These are phyloP conservation scores for Sialia sialis DNA, from an alignment of 2,113 vertebrate genomes.

Conservation along the genomic window DNA sequence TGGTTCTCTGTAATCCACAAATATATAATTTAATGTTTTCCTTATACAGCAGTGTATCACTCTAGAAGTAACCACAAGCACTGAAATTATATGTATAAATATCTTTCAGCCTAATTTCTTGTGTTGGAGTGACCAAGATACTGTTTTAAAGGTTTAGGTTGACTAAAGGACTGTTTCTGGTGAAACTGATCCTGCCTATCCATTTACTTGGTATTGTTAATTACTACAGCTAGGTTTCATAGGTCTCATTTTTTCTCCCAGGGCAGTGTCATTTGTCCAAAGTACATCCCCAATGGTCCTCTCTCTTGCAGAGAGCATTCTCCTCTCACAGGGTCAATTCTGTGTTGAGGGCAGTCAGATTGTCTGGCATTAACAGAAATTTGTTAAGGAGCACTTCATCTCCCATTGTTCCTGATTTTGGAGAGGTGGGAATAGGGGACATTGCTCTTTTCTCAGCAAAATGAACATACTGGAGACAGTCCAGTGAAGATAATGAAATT, in stretches of 20 bases:
- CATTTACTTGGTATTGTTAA: not conserved
- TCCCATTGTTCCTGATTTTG: not conserved
- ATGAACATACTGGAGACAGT: not conserved
- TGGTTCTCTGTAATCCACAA: slow-evolving; percentile 1
- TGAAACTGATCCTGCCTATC: not conserved
- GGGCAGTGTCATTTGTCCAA: not conserved
- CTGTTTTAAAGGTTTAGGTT: not conserved
- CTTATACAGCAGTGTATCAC: not conserved
- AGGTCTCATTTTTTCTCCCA: not conserved
- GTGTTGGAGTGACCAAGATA: not conserved
- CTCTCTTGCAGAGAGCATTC: not conserved
- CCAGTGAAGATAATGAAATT: not conserved
- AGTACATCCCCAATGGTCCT: not conserved
- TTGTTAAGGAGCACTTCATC: not conserved
- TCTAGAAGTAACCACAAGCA: not conserved
- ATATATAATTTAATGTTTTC: slow-evolving; percentile 15
- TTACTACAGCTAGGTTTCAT: not conserved
- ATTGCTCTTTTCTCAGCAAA: not conserved
- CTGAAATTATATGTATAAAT: not conserved
- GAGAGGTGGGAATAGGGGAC: not conserved
- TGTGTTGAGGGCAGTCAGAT: not conserved
- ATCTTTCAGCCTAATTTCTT: not conserved
- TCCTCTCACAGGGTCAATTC: no score
- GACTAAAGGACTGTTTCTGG: not conserved
- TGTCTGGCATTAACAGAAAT: not conserved